Conservation (phyloP, 2,888 invertebrate genomes). For the Agriopis aurantiaria region DNA sequence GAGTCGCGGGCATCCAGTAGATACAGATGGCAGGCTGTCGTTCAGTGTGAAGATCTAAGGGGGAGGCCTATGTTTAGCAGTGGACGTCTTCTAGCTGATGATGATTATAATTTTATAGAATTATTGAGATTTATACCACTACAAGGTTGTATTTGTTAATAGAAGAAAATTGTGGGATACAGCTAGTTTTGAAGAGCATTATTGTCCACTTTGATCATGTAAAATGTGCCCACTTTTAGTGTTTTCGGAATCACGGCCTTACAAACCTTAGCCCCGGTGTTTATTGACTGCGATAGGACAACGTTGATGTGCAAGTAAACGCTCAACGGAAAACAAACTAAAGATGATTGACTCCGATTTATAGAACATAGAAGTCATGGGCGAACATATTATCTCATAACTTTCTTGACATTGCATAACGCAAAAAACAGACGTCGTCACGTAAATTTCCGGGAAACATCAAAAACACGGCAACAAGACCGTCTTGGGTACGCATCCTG, state of each 20-base stretch:
- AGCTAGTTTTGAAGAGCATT: no score
- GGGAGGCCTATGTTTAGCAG: no score
- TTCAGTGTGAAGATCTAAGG: no score
- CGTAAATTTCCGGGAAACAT: background rate
- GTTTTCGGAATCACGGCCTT: conserved; percentile 26
- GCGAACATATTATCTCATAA: no score
- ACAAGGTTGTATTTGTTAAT: no score
- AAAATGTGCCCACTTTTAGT: background rate
- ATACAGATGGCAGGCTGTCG: no score
- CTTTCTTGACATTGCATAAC: no score
- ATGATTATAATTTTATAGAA: background rate
- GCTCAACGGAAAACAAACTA: conserved; percentile 4
- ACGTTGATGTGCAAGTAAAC: background rate
- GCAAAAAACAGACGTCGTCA: background rate
- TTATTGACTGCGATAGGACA: conserved; percentile 16
- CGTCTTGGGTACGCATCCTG: no score
- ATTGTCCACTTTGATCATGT: background rate
- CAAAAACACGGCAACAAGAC: background rate
- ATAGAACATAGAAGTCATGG: background rate
- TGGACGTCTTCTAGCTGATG: no score
- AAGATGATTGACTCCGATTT: background rate
- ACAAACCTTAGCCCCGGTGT: conserved; percentile 18
- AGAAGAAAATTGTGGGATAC: background rate
- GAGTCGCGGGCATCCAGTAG: no score
- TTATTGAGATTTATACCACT: no score